A percentile compares a stretch with the other conserved stretches of the same genome.
These are phyloP conservation scores for Dolichomitus sp. DNA, from an alignment of 2,888 invertebrate genomes.

Conservation along the genomic window DNA sequence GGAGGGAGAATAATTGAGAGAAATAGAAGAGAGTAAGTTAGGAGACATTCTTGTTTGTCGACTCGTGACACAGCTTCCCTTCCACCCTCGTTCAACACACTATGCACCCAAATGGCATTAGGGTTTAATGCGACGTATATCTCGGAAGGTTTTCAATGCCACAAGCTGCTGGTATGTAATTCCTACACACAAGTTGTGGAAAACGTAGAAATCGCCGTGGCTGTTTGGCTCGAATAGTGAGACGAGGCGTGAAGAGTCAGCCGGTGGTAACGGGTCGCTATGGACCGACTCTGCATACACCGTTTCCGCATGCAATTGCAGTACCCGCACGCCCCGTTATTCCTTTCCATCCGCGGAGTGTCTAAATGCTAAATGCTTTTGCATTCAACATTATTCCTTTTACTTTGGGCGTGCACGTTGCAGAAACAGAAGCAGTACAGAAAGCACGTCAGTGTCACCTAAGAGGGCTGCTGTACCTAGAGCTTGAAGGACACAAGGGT, in stretches of 20 bases:
- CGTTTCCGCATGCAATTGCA: conserved; percentile 54
- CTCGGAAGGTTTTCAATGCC: conserved; percentile 79
- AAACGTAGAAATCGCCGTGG: conserved; percentile 54
- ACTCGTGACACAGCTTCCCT: conserved; percentile 51
- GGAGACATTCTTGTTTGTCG: conserved; percentile 38
- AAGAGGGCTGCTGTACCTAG: conserved; percentile 56
- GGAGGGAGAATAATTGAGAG: conserved; percentile 19
- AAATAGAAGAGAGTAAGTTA: conserved; percentile 46
- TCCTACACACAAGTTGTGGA: conserved; percentile 54
- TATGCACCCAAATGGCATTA: conserved; percentile 77
- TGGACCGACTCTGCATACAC: conserved; percentile 19
- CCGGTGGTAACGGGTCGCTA: conserved; percentile 36
- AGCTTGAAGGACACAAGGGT: conserved; percentile 56
- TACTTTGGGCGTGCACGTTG: conserved; percentile 61
- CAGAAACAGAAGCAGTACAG: conserved; percentile 56
- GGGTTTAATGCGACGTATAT: conserved; percentile 82
- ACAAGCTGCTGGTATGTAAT: conserved; percentile 71
- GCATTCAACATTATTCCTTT: conserved; percentile 81
- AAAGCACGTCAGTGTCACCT: conserved; percentile 63
- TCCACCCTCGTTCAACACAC: conserved; percentile 58
- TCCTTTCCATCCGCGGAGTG: conserved; percentile 70
- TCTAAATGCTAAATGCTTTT: conserved; percentile 79
- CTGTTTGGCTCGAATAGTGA: conserved; percentile 31
- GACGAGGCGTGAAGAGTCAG: conserved; percentile 43
- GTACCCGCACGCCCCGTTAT: conserved; percentile 49